Base-by-base conservation (phyloP, 1,140 invertebrate genomes). In the Trichonephila clavipes region DNA sequence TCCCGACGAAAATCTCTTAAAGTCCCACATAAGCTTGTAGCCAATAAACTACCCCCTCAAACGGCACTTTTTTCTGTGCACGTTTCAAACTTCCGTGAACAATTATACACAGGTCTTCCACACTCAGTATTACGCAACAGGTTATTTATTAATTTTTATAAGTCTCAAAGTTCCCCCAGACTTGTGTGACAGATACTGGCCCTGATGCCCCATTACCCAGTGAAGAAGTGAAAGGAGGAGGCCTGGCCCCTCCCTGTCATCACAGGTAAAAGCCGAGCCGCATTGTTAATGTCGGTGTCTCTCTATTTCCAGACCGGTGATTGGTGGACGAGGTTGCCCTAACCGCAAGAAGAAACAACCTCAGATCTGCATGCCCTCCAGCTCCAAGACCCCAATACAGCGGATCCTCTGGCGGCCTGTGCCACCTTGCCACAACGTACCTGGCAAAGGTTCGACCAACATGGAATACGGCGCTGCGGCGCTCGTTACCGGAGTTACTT, bases 391-490 rank as follows among this genome's bases (percentile, higher is more conserved):
- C 72, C 2, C 69, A 14, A 3, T 40, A 40, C 34, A 3, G 34
- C 72, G 88, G 88, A 62, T 64, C 81, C 81, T 51, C 61, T 62
- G n/a, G 61, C 81, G 90, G 34, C 90, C 62, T 24, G n/a, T 19
- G 40, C 62, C 81, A 10, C 61, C 19, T 4, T 72, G 64, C 82
- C 91, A 87, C 81, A 72, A 77, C 91, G 83, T 87, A 69, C 62
- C 82, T 86, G 89, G 89, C 77, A 59, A 83, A 61, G 91, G 82
- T 87, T 34, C 91, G 40, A 77, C 83, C 82, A 92, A 40, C 83
- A 92, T 92, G 91, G 83, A 93, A 64, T 82, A 93, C 92, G 85
- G 85, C 66, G 87, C 92, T 81, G 64, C 92, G 85, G 92, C 92
- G 85, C 85, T 94, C 44, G 88, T 94, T 61, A 90, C 88, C 81